Percentiles rank a stretch among this genome's conserved stretches.
Conservation (phyloP, 2,797 vertebrate species). For the Eospalax fontanierii region DNA sequence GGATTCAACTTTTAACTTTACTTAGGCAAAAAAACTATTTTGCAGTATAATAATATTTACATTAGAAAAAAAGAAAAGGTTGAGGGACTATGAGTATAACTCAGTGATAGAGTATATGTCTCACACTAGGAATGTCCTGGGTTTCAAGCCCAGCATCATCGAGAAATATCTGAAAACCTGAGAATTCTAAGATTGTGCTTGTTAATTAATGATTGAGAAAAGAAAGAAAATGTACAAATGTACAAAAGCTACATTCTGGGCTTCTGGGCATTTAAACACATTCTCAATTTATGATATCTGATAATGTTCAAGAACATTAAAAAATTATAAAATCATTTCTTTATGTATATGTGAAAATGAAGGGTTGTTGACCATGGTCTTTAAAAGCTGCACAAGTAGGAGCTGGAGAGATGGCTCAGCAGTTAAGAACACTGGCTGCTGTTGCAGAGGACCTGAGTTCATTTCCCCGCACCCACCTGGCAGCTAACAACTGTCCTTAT, state of each 20-base stretch:
- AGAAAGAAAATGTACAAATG: slow-evolving; percentile 54
- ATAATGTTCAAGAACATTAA: slow-evolving; percentile 13
- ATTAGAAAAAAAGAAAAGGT: not conserved
- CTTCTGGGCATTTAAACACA: slow-evolving; percentile 62
- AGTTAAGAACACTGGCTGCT: too few species aligned
- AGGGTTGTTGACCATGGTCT: not conserved
- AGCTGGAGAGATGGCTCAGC: too few species aligned
- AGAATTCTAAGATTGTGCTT: slow-evolving; percentile 24
- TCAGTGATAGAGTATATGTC: not conserved
- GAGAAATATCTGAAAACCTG: slow-evolving; percentile 38
- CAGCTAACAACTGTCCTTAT: too few species aligned
- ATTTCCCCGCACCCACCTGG: too few species aligned
- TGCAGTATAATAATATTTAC: slow-evolving; percentile 29
- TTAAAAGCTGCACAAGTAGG: slow-evolving; percentile 8
- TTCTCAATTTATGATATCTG: slow-evolving; percentile 28
- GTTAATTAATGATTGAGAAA: slow-evolving; percentile 45
- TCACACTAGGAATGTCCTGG: not conserved
- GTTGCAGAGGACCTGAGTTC: too few species aligned
- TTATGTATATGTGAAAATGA: not conserved
- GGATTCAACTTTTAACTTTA: slow-evolving; percentile 42
- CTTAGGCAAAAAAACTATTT: not conserved
- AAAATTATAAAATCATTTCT: not conserved
- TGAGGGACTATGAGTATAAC: not conserved
- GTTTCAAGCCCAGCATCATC: not conserved
- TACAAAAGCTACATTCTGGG: slow-evolving; percentile 26